Base-by-base conservation (phyloP, 2,113 vertebrate species). In the Hiodon alosoides region DNA sequence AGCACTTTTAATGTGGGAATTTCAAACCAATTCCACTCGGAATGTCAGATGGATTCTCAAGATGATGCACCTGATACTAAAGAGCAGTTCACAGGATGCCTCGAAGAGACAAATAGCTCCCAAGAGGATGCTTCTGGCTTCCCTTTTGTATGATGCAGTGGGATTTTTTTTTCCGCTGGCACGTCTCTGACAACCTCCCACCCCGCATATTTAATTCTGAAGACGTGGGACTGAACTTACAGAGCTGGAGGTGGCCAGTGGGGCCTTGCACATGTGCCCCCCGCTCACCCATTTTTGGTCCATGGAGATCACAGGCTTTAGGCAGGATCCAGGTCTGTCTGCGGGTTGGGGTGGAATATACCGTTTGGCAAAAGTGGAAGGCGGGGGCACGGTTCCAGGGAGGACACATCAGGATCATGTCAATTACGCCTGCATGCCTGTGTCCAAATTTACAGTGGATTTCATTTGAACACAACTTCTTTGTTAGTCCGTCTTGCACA, bases 21-120 rank as follows among this genome's bases (percentile, higher is more conserved):
- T 94, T 95, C 92, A 93, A 93, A 92, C 91, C 95, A 91, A 95
- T 94, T 97, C 94, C 86, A 85, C 82, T 92, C 83, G 95, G 96
- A 98, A 96, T 96, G 94, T 94, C 89, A 91, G 87, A 95, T 96
- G 93, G 88, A 82, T 97, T 98, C 94, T 96, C 95, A 97, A 95
- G 94, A 96, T 94, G 93, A 96, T 93, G 92, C 95, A 98, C 96
- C 95, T 98, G 96, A 98, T 96, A 93, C 94, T 94, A 92, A 95
- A 95, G 92, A 90, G 83, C 91, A 93, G 90, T 94, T 96, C 95
- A 95, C 93, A 95, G 86, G 90, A 84, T 87, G 92, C 84, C 84
- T 89, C 78, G 57, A 82, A 85, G 92, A 94, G 93, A 97, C 75
- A 77, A 89, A 98, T 96, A 79, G 86, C 78, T 94, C 96, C 93